These are phyloP conservation scores for Chrysochloris asiatica DNA, from an alignment of 2,113 vertebrate genomes.

Conservation along the genomic window DNA sequence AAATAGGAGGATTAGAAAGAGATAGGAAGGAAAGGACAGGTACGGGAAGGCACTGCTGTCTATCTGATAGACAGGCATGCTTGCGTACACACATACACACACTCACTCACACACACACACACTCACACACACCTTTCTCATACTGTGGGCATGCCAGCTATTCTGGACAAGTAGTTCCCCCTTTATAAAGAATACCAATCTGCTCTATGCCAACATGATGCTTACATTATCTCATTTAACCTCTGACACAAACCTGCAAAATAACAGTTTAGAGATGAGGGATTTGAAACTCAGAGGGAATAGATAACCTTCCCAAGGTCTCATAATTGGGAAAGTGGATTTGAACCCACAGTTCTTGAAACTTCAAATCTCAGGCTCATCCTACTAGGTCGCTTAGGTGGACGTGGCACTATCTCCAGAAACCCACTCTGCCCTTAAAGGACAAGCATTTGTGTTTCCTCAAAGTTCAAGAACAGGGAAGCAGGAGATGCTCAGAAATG, in stretches of 20 bases:
- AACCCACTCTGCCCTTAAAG: slow-evolving; percentile 16
- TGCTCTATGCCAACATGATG: slow-evolving; percentile 3
- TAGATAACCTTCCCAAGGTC: not conserved
- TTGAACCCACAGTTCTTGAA: slow-evolving; percentile 35
- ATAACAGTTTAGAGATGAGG: slow-evolving; percentile 44
- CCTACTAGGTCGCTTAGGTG: not conserved
- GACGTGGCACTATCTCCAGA: slow-evolving; percentile 28
- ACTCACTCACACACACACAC: slow-evolving; percentile 47
- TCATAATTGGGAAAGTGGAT: slow-evolving; percentile 19
- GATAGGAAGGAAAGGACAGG: slow-evolving; percentile 56
- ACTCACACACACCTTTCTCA: not conserved
- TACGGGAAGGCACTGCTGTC: slow-evolving; percentile 57
- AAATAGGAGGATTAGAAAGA: slow-evolving; percentile 46
- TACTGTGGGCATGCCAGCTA: not conserved
- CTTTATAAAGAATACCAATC: slow-evolving; percentile 44
- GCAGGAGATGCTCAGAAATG: slow-evolving; percentile 28
- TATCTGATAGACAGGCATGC: not conserved
- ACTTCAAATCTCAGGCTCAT: slow-evolving; percentile 30
- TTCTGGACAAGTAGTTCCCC: not conserved
- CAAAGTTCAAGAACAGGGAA: slow-evolving; percentile 27
- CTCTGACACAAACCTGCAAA: slow-evolving; percentile 19
- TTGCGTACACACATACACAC: not conserved
- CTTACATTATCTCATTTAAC: slow-evolving; percentile 32
- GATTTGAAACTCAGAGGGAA: slow-evolving; percentile 36
- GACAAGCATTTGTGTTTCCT: slow-evolving; percentile 51